These are phyloP conservation scores for Geophilus truncorum DNA, from an alignment of 2,888 invertebrate species.

Conservation along the genomic window DNA sequence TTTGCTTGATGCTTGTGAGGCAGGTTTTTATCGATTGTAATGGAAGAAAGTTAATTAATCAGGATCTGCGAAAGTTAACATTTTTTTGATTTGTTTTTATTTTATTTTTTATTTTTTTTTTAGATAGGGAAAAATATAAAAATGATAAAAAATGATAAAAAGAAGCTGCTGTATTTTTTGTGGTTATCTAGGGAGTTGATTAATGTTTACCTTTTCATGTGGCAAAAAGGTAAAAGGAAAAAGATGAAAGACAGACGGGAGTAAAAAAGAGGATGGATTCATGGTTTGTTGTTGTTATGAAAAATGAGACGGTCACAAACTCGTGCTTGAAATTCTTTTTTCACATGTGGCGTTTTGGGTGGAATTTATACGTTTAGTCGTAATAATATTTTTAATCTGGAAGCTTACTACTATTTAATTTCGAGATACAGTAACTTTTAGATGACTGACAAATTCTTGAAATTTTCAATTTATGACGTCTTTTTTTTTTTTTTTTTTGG, in stretches of 20 bases:
- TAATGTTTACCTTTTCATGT: neutral
- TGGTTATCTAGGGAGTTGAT: neutral
- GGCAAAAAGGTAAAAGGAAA: neutral
- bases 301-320: neutral
- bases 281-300: neutral
- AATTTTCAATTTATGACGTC: neutral
- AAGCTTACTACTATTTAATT: too few species aligned
- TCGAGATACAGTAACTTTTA: too few species aligned
- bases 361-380: too few species aligned
- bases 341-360: too few species aligned
- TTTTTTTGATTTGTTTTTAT: neutral
- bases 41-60: conserved; percentile 25
- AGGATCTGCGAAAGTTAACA: conserved; percentile 1
- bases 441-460: too few species aligned
- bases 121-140: neutral
- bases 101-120: neutral
- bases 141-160: neutral
- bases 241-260: neutral
- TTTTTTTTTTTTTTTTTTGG: neutral
- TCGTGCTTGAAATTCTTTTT: too few species aligned
- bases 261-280: neutral
- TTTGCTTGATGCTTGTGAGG: conserved; percentile 19
- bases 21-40: conserved; percentile 25
- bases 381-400: too few species aligned
- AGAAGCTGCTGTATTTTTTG: neutral